Conservation (phyloP, 1,140 invertebrate genomes). For the Sitobion miscanthi region DNA sequence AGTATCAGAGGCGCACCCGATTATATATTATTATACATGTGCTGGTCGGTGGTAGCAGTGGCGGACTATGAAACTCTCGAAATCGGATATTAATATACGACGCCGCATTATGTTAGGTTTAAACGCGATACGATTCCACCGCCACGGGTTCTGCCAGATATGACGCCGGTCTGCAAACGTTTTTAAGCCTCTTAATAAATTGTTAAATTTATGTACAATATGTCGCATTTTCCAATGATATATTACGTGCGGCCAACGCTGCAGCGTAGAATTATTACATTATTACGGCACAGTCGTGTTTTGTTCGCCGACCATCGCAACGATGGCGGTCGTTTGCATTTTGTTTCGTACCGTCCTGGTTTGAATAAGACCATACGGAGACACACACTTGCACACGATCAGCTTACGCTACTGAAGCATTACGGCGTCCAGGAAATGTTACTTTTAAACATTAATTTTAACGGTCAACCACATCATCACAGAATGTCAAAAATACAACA, state of each 20-base stretch:
- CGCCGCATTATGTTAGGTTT: background rate
- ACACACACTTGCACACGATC: background rate
- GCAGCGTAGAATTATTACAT: background rate
- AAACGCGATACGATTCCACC: background rate
- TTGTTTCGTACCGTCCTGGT: too few species aligned
- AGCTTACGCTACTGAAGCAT: background rate
- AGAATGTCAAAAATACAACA: too few species aligned
- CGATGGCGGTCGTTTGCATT: background rate
- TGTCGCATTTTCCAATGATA: background rate
- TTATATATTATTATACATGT: background rate
- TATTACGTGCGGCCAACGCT: background rate
- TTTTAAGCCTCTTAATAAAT: conserved; percentile 34
- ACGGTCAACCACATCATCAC: too few species aligned
- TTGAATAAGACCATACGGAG: background rate
- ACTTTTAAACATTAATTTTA: background rate
- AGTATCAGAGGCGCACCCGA: background rate
- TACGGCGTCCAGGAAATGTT: background rate
- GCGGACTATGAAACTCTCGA: background rate
- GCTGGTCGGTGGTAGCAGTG: background rate
- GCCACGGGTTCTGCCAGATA: background rate
- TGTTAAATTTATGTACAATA: conserved; percentile 21
- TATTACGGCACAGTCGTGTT: background rate
- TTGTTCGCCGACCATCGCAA: background rate
- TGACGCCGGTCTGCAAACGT: background rate
- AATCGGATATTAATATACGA: conserved; percentile 31